Conservation (phyloP, 92 coral and sea anemone species). For the Palythoa heliodiscus region DNA sequence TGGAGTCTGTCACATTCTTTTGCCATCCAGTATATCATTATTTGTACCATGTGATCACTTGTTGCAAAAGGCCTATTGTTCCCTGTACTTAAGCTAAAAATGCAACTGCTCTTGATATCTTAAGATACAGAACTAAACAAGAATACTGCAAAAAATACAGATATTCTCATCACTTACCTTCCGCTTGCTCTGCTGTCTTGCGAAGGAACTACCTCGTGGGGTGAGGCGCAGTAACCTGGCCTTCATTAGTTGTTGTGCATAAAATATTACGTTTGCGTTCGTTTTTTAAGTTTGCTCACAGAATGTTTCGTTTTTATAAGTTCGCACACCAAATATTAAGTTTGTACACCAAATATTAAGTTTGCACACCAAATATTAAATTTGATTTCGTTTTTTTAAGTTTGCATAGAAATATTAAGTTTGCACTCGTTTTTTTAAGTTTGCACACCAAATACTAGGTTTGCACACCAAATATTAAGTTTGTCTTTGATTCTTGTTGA, state of each 20-base stretch:
- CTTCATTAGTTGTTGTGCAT: background rate
- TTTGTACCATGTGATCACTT: too few species aligned
- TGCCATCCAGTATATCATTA: too few species aligned
- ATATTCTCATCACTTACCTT: background rate
- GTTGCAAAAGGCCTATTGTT: too few species aligned
- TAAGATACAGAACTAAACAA: slow-evolving; percentile 3
- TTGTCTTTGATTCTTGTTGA: too few species aligned
- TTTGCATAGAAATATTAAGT: background rate
- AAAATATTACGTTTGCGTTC: background rate
- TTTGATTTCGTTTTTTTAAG: background rate
- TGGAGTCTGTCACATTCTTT: too few species aligned
- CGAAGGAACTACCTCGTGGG: background rate
- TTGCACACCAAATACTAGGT: too few species aligned
- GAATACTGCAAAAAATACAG: slow-evolving; percentile 1
- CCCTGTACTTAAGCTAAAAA: background rate
- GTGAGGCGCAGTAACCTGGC: background rate
- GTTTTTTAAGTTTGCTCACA: background rate
- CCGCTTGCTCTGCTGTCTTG: background rate
- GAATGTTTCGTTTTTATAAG: background rate
- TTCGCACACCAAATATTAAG: slow-evolving; percentile 6
- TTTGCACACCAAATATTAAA: background rate
- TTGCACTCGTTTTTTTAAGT: background rate
- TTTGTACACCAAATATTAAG: background rate
- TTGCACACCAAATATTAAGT: too few species aligned
- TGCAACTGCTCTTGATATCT: slow-evolving; percentile 9